These are phyloP conservation scores for Odontocolon sp. DNA, from an alignment of 2,888 invertebrate species.

Conservation along the genomic window DNA sequence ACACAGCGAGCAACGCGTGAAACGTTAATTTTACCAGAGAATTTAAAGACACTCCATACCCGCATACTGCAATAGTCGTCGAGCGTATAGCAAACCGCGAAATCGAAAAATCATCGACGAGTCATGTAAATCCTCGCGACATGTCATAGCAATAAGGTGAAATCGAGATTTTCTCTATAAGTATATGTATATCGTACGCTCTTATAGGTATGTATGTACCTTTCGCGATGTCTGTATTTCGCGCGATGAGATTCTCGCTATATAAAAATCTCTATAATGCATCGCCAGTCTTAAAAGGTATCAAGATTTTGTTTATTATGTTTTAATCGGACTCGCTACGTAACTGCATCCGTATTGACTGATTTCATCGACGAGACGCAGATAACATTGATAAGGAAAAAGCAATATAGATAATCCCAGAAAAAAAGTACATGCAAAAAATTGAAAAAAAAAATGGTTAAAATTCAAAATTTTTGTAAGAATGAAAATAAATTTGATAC, in stretches of 20 bases:
- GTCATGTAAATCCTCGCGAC: slow-evolving; percentile 65
- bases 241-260: not conserved
- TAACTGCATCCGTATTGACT: not conserved
- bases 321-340: not conserved
- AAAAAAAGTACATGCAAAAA: not conserved
- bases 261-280: not conserved
- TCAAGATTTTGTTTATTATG: not conserved
- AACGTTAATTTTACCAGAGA: slow-evolving; percentile 47
- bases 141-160: slow-evolving; percentile 66
- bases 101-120: slow-evolving; percentile 58
- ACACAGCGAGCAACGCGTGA: slow-evolving; percentile 46
- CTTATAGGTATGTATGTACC: not conserved
- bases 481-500: not conserved
- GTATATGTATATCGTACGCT: not conserved
- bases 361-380: not conserved
- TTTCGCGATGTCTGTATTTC: not conserved
- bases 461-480: not conserved
- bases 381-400: not conserved
- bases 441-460: not conserved
- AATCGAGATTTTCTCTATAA: slow-evolving; percentile 68
- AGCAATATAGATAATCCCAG: not conserved
- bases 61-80: not conserved
- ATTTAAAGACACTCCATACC: slow-evolving; percentile 23
- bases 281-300: not conserved
- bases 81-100: slow-evolving; percentile 8